Evolutionary conservation across 2,797 vertebrate genomes (phyloP).

Genomic region (Poecile montanus): DNA sequence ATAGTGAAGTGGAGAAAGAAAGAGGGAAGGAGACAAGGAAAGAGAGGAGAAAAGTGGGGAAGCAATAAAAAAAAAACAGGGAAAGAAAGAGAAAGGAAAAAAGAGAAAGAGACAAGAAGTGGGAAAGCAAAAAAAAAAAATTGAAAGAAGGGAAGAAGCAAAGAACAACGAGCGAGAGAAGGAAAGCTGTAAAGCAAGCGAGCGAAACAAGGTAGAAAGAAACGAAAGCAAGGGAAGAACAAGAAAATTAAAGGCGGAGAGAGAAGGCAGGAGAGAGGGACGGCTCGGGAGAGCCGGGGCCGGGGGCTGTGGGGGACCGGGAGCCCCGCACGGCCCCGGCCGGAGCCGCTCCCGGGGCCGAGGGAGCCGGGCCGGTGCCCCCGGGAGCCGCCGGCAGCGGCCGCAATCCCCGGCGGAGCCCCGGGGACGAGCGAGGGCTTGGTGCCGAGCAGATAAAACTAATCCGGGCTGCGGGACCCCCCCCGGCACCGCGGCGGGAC

Average conservation of each 20-base stretch:
- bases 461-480: not conserved
- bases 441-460: conserved; percentile 12
- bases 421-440: not conserved
- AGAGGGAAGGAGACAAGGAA: too few relatives aligned
- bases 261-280: not conserved
- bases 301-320: not conserved
- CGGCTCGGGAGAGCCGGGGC: not conserved
- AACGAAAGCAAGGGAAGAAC: not conserved
- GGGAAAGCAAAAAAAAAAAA: not conserved
- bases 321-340: not conserved
- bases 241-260: not conserved
- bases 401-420: not conserved
- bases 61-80: not conserved
- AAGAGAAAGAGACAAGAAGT: not conserved
- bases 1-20: too few relatives aligned
- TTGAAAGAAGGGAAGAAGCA: not conserved
- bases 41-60: not conserved
- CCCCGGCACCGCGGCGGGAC: not conserved
- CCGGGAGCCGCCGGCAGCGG: not conserved
- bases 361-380: not conserved
- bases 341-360: not conserved
- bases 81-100: too few relatives aligned
- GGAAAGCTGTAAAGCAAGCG: not conserved
- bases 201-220: not conserved
- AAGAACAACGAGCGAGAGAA: not conserved